These are phyloP conservation scores for Neotoma lepida DNA, from an alignment of 2,113 vertebrate species.

Conservation along the genomic window DNA sequence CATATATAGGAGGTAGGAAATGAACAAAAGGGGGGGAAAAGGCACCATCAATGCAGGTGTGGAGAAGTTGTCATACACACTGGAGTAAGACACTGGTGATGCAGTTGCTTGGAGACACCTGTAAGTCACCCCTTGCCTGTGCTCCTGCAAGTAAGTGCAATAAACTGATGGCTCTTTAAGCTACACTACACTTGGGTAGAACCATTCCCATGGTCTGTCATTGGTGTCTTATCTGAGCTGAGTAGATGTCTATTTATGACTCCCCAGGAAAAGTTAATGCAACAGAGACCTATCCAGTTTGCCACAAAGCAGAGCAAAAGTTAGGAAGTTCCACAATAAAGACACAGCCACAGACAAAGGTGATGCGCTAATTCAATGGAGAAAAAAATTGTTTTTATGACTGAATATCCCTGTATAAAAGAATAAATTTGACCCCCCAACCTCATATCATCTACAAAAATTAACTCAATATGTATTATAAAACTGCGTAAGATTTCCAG, in stretches of 20 bases:
- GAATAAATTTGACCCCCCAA: background rate
- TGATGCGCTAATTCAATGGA: background rate
- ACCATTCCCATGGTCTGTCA: background rate
- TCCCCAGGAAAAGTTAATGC: background rate
- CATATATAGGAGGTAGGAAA: background rate
- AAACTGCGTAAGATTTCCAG: background rate
- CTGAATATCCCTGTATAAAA: background rate
- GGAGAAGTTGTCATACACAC: background rate
- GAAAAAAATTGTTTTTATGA: constrained; percentile 22
- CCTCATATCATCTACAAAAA: background rate
- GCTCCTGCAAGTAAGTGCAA: background rate
- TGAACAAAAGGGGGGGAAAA: background rate
- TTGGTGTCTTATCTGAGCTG: background rate
- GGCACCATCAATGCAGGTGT: too few species aligned
- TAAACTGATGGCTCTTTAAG: background rate
- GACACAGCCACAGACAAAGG: background rate
- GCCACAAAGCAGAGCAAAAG: constrained; percentile 28
- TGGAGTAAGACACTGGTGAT: too few species aligned
- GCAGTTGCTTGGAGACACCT: too few species aligned
- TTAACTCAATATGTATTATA: background rate
- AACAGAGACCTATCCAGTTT: background rate
- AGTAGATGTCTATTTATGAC: background rate
- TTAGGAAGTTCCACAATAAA: constrained; percentile 33
- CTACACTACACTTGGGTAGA: too few species aligned
- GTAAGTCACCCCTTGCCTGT: background rate